phyloP scores from a whole-genome alignment of 2,888 invertebrate species.

The Melolontha melolontha region DNA sequence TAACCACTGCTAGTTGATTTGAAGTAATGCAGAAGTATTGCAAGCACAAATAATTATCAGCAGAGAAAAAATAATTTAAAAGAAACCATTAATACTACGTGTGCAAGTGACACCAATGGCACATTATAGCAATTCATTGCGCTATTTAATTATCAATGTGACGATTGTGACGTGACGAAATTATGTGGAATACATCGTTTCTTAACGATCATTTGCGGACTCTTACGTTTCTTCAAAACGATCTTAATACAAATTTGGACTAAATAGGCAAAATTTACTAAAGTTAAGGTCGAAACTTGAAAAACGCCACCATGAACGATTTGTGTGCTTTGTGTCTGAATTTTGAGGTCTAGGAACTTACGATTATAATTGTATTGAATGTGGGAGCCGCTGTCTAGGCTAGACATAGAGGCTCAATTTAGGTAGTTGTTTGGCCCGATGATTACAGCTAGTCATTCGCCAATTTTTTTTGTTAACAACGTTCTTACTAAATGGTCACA shows the following conservation, averaged over 20 bases:
- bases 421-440: constrained; percentile 51
- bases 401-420: constrained; percentile 52
- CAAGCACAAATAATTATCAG: too few relatives aligned
- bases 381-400: constrained; percentile 53
- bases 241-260: neutral
- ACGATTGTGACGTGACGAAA: too few relatives aligned
- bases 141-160: too few relatives aligned
- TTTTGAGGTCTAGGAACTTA: constrained; percentile 59
- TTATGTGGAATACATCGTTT: too few relatives aligned
- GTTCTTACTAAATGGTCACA: constrained; percentile 57
- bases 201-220: too few relatives aligned
- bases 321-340: constrained; percentile 39
- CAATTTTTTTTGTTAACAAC: constrained; percentile 58
- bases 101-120: too few relatives aligned
- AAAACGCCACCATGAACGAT: constrained; percentile 21
- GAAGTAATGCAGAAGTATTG: too few relatives aligned
- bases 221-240: neutral
- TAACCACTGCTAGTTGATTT: too few relatives aligned
- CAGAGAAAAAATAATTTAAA: too few relatives aligned
- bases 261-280: neutral
- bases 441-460: constrained; percentile 58
- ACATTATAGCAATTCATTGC: too few relatives aligned
- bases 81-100: too few relatives aligned
- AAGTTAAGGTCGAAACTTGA: neutral
- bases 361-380: constrained; percentile 52